Base-by-base conservation (phyloP, 2,888 invertebrate species). In the Lacanobia oleracea region DNA sequence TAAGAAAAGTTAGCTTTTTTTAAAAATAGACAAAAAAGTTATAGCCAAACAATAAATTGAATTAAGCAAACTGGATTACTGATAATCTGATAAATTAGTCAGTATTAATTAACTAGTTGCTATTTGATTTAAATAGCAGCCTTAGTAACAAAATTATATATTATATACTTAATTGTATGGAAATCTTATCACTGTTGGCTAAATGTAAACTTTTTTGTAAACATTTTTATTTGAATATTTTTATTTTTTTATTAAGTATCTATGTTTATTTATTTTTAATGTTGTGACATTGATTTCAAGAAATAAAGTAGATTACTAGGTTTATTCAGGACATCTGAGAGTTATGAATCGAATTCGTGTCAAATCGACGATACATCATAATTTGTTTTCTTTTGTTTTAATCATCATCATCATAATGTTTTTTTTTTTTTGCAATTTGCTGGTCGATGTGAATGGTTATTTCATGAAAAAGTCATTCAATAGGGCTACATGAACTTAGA, bases 71-170 rank as follows among this genome's bases (percentile, higher is more conserved):
- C 12, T 53, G 18, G 14, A 14, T 23, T 16, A 12, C 7, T 40
- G 37, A 62, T 23, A 12, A 18, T 66, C 43, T 21, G 21, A 33
- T 45, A 68, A 21, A 37, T 18, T 45, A 27, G 53, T 6, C 33
- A 57, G n/a, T 18, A 23, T 21, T 10, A n/a, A 16, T n/a, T 14
- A 9, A 37, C 6, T 37, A 48, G 37, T 56, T 18, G n/a, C n/a
- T 21, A 16, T 54, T 21, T 2, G 6, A 8, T 33, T 43, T 10
- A 14, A 68, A 50, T 48, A 68, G 12, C 9, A 57, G 18, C 7
- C 9, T 67, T 48, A 21, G 33, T 45, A 69, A 69, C 14, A 56
- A 37, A 16, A 40, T 68, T 40, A 51, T 63, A 10, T 40, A n/a
- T n/a, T n/a, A n/a, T n/a, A n/a, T n/a, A n/a, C n/a, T n/a, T n/a